phyloP scores from a whole-genome alignment of 64 coral and sea anemone species.

The Porites lutea region DNA sequence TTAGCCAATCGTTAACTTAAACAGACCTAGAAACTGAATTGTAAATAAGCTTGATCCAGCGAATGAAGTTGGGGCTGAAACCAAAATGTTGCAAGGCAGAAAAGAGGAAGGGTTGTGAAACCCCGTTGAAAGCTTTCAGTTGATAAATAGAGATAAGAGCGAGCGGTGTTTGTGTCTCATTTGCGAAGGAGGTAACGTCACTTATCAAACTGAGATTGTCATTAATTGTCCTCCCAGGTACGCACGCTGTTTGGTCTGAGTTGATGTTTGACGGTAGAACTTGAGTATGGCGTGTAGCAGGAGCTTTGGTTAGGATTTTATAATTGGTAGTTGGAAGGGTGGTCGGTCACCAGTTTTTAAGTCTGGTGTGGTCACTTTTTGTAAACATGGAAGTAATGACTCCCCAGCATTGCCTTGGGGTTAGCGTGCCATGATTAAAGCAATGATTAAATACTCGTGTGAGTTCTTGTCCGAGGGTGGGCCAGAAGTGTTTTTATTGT shows the following conservation, averaged over 20 bases:
- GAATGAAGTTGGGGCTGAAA: neutral
- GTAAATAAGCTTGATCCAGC: constrained; percentile 39
- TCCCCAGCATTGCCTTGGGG: neutral
- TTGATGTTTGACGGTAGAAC: neutral
- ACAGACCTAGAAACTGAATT: constrained; percentile 10
- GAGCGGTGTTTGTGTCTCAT: neutral
- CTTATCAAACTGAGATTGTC: constrained; percentile 1
- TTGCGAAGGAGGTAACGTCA: neutral
- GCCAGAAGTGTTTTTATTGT: too few species aligned
- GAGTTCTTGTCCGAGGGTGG: neutral
- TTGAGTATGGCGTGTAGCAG: neutral
- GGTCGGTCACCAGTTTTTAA: constrained; percentile 52
- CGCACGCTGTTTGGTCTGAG: constrained; percentile 22
- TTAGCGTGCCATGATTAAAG: neutral
- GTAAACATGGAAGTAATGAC: neutral
- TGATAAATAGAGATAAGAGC: constrained; percentile 40
- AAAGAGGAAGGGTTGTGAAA: neutral
- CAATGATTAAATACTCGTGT: neutral
- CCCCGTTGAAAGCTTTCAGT: constrained; percentile 27
- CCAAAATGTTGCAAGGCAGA: neutral
- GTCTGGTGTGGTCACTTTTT: neutral
- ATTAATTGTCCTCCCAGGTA: constrained; percentile 3
- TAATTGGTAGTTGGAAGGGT: constrained; percentile 53
- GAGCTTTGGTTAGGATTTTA: constrained; percentile 53
- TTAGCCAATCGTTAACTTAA: constrained; percentile 13